These are phyloP conservation scores for Hetaerina titia DNA, from an alignment of 2,888 invertebrate genomes.

Conservation along the genomic window DNA sequence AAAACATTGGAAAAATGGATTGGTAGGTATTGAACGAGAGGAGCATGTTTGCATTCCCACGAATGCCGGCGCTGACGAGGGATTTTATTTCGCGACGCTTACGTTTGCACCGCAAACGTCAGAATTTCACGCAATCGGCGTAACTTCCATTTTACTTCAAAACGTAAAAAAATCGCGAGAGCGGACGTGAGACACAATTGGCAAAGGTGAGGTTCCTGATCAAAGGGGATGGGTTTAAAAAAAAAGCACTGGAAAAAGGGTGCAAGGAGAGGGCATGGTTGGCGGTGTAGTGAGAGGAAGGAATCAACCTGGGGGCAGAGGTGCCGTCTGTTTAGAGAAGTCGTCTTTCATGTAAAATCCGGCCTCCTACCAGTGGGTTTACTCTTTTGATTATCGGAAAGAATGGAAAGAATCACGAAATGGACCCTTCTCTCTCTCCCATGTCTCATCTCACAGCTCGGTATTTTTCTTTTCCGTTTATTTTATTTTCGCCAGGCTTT, in stretches of 20 bases:
- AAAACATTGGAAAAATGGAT: neutral
- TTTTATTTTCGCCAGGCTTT: constrained; percentile 1
- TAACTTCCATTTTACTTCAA: neutral
- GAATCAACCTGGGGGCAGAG: neutral
- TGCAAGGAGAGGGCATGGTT: neutral
- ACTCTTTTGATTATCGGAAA: constrained; percentile 12
- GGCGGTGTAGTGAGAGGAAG: neutral
- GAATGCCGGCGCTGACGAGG: neutral
- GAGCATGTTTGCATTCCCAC: neutral
- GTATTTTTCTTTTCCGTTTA: neutral
- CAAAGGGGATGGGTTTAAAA: neutral
- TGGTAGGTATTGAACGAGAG: neutral
- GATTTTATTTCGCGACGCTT: neutral
- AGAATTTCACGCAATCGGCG: neutral
- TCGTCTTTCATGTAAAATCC: neutral
- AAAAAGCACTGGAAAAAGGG: neutral
- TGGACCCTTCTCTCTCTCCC: neutral
- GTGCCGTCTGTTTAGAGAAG: neutral
- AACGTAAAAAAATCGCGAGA: neutral
- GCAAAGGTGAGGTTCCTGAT: neutral
- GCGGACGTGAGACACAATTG: neutral
- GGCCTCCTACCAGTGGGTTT: neutral
- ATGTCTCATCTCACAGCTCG: neutral
- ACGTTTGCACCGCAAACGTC: neutral
- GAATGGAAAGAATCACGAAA: constrained; percentile 16